Base-by-base conservation (phyloP, 1,140 invertebrate species). In the Rhagoletis zephyria region DNA sequence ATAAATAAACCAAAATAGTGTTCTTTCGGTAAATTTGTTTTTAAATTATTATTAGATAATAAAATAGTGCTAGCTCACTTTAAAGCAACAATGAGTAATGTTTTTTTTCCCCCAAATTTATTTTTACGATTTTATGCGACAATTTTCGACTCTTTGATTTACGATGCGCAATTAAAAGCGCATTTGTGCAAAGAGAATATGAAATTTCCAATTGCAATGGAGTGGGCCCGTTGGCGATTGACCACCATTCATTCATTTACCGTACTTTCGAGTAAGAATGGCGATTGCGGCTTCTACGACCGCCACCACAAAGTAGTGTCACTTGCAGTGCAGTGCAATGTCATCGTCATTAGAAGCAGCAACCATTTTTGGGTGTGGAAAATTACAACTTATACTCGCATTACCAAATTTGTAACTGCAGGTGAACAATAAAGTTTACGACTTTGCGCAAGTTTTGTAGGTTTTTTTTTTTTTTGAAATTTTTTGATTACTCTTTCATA, bases 161-260 rank as follows among this genome's bases (percentile, higher is more conserved):
- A 88, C 87, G 87, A 88, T 67, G 87, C 59, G 65, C 70, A 87
- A 88, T 87, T 88, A 81, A 87, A 88, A 87, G 85, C 81, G 86
- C 87, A 88, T 88, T 88, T 87, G 87, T 59, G 74, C 48, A 56
- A 30, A 19, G 16, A 30, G 74, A 81, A 88, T 85, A 85, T 85
- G 85, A 86, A 88, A 88, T 88, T 85, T 51, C 51, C 48, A 87
- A 88, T 87, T 56, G 74, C 4, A 19, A 4, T 59, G 64, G 30
- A 67, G 30, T 30, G 64, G 5, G 51, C 51, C 51, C 5, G 51
- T 10, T 56, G 51, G 1, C 51, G 51, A 10, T 10, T 56, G 51
- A 56, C 30, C 30, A 30, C 30, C 30, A 30, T 30, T 30, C 30
- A 30, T 30, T 30, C 51, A 56, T 56, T n/a, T n/a, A n/a, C n/a